phyloP scores from a whole-genome alignment of 2,888 invertebrate genomes.

The Pomacea canaliculata region DNA sequence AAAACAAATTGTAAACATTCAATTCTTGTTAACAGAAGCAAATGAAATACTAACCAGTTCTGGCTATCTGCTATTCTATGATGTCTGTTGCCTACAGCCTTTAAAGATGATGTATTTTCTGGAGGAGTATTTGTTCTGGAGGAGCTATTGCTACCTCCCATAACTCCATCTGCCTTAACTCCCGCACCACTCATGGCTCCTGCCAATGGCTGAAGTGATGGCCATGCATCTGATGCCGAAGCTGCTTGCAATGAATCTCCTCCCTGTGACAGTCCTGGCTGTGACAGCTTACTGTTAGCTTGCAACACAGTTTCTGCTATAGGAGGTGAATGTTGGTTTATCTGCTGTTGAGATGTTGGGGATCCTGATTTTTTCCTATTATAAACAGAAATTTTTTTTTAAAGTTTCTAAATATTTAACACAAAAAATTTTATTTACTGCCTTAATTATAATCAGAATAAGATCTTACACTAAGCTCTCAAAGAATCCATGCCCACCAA shows the following conservation, averaged over 20 bases:
- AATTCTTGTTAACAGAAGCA: too few species aligned
- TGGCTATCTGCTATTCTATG: constrained; percentile 11
- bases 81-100: constrained; percentile 31
- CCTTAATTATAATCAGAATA: too few species aligned
- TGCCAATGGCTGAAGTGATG: constrained; percentile 45
- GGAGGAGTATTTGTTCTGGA: constrained; percentile 38
- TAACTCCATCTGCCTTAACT: constrained; percentile 36
- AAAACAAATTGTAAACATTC: too few species aligned
- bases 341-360: constrained; percentile 14
- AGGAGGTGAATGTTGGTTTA: constrained; percentile 14
- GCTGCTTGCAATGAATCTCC: constrained; percentile 4
- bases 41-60: background rate
- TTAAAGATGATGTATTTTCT: constrained; percentile 25
- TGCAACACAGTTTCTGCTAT: constrained; percentile 1
- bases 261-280: background rate
- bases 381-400: background rate
- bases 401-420: too few species aligned
- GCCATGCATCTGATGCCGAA: constrained; percentile 53
- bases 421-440: too few species aligned
- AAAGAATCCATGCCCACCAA: too few species aligned
- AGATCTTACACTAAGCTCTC: too few species aligned
- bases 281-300: constrained; percentile 9
- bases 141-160: constrained; percentile 38
- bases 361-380: constrained; percentile 19
- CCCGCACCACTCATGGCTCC: constrained; percentile 21